Evolutionary conservation across 1,140 invertebrate species (phyloP).

Genomic region (Physella acuta): DNA sequence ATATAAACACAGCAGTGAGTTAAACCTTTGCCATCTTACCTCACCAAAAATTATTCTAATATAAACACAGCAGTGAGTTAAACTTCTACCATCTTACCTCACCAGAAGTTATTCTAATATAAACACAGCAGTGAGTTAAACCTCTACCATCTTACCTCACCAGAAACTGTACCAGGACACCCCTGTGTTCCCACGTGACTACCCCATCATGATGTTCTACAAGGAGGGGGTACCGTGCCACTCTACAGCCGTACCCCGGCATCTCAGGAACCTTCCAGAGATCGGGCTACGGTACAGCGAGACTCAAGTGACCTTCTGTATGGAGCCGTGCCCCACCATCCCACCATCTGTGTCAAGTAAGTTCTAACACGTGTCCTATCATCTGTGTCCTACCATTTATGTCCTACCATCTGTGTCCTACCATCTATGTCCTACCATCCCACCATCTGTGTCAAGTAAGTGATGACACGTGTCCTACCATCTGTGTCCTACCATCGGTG

Average conservation of each 20-base stretch:
- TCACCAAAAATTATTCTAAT: too few species aligned
- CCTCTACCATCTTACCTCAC: neutral
- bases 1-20: too few species aligned
- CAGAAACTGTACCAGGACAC: conserved; percentile 38
- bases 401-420: too few species aligned
- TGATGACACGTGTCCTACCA: too few species aligned
- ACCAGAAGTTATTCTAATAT: too few species aligned
- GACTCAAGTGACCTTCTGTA: conserved; percentile 36
- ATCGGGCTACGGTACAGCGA: conserved; percentile 62
- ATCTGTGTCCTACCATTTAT: too few species aligned
- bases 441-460: conserved; percentile 27
- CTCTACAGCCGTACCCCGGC: conserved; percentile 62
- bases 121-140: too few species aligned
- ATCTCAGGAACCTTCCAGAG: conserved; percentile 53
- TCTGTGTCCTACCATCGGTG: too few species aligned
- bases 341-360: conserved; percentile 30
- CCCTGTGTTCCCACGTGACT: conserved; percentile 42
- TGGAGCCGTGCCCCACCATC: conserved; percentile 38
- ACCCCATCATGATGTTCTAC: conserved; percentile 41
- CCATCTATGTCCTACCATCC: conserved; percentile 44
- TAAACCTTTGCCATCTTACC: too few species aligned
- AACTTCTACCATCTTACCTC: too few species aligned
- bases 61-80: too few species aligned
- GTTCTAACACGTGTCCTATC: too few species aligned
- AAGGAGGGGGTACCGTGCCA: conserved; percentile 66